These are phyloP conservation scores for Eremobia ochroleuca DNA, from an alignment of 2,888 invertebrate genomes.

Conservation along the genomic window DNA sequence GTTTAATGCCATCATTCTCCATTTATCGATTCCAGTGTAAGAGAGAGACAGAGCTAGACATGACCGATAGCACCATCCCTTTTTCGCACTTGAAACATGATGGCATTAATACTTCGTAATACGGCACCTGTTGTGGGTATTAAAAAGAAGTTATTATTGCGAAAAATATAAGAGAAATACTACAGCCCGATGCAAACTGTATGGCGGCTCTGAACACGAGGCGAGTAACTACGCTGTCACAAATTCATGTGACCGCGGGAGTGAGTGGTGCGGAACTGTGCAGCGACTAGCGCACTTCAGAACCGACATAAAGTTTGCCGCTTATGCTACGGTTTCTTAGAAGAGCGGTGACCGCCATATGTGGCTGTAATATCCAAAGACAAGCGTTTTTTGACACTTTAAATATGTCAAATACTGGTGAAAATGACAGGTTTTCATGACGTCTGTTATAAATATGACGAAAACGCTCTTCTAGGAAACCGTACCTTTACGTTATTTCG, in stretches of 20 bases:
- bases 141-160: slow-evolving; percentile 38
- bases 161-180: slow-evolving; percentile 32
- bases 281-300: not conserved
- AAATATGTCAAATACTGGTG: too few relatives aligned
- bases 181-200: not conserved
- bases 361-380: too few relatives aligned
- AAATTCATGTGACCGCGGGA: not conserved
- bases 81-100: not conserved
- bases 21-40: not conserved
- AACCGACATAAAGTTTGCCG: not conserved
- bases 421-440: too few relatives aligned
- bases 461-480: too few relatives aligned
- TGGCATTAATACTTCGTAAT: not conserved
- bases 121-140: slow-evolving; percentile 23
- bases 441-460: too few relatives aligned
- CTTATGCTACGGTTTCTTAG: too few relatives aligned
- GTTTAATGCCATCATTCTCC: too few relatives aligned
- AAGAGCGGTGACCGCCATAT: too few relatives aligned
- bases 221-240: not conserved
- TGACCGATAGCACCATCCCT: not conserved
- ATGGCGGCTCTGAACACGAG: not conserved
- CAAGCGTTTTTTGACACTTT: too few relatives aligned
- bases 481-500: slow-evolving; percentile 2
- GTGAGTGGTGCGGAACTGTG: not conserved
- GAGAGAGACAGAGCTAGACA: slow-evolving; percentile 1